phyloP scores from a whole-genome alignment of 2,797 vertebrate species.

The Valencia hispanica region DNA sequence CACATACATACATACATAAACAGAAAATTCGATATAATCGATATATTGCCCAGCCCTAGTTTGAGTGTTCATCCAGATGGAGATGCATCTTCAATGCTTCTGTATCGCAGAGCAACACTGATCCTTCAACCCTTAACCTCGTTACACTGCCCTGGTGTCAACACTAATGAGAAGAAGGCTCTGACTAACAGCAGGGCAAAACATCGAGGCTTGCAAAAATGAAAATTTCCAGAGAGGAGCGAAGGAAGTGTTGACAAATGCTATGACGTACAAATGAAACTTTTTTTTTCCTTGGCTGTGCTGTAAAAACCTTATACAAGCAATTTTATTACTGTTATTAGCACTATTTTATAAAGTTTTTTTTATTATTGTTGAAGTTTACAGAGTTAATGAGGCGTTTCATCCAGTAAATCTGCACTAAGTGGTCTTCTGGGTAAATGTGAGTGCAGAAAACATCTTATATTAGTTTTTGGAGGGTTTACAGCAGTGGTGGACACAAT shows the following conservation, averaged over 20 bases:
- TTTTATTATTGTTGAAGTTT: neutral
- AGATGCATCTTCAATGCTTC: neutral
- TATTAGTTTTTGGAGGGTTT: too few relatives aligned
- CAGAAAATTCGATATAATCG: too few relatives aligned
- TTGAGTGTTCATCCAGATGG: too few relatives aligned
- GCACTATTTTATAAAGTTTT: neutral
- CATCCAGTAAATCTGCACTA: too few relatives aligned
- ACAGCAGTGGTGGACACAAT: neutral
- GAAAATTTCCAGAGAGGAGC: slow-evolving; percentile 41
- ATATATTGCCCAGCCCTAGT: too few relatives aligned
- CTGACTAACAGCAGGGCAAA: neutral
- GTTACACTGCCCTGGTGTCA: neutral
- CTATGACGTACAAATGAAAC: slow-evolving; percentile 41
- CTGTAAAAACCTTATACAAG: neutral
- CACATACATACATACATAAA: too few relatives aligned
- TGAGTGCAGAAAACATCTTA: too few relatives aligned
- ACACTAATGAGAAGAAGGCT: neutral
- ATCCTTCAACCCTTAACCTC: neutral
- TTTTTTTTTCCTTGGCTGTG: neutral
- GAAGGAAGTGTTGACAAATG: slow-evolving; percentile 46
- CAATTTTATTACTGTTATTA: neutral
- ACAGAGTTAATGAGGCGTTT: too few relatives aligned
- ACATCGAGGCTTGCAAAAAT: slow-evolving; percentile 4
- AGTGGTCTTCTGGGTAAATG: too few relatives aligned
- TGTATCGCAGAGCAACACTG: too few relatives aligned